Evolutionary conservation across 1,140 invertebrate genomes (phyloP).

Genomic region (Mizuhopecten yessoensis): DNA sequence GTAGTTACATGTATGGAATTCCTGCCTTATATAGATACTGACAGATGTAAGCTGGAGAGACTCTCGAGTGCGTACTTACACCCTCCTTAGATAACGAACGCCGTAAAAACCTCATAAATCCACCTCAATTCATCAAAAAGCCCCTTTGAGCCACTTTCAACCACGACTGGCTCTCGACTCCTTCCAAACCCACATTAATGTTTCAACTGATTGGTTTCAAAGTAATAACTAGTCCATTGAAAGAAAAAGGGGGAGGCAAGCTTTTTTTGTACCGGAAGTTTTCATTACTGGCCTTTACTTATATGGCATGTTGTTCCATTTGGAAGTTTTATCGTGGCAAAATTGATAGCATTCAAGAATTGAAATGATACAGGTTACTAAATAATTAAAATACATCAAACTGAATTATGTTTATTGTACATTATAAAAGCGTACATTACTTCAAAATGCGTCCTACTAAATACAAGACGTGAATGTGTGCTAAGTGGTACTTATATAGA

Average conservation of each 20-base stretch:
- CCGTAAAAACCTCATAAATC: slow-evolving; percentile 15
- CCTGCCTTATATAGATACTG: neutral
- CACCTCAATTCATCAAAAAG: neutral
- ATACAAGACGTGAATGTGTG: neutral
- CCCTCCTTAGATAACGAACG: slow-evolving; percentile 10
- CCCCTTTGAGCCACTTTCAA: neutral
- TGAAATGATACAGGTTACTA: neutral
- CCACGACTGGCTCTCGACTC: neutral
- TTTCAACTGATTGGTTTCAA: neutral
- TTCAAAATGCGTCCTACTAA: neutral
- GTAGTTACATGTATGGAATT: neutral
- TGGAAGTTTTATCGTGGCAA: neutral
- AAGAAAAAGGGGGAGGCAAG: neutral
- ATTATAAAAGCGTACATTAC: neutral
- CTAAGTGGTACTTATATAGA: neutral
- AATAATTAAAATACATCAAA: neutral
- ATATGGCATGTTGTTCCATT: neutral
- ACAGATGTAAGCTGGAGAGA: neutral
- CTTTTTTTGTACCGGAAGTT: neutral
- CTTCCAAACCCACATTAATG: neutral
- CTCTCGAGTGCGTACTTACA: neutral
- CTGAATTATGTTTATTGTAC: neutral
- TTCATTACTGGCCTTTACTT: neutral
- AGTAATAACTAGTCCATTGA: neutral
- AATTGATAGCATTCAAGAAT: neutral